Base-by-base conservation (phyloP, 2,888 invertebrate genomes). In the Sisyra nigra region DNA sequence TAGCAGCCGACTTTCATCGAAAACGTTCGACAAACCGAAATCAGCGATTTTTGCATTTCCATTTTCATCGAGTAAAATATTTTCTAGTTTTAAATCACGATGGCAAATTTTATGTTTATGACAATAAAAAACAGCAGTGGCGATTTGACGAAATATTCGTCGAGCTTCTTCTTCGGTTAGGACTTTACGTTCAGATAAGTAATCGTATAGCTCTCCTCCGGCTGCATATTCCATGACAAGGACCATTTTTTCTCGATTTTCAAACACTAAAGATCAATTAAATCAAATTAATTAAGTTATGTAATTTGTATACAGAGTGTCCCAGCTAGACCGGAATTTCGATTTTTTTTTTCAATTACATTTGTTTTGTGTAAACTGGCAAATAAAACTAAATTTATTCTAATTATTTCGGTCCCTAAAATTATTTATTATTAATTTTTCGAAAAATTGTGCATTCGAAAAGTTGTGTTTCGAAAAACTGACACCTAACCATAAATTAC, bases 221-320 rank as follows among this genome's bases (percentile, higher is more conserved):
- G 88, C 87, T 50, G 97, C 97, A 65, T 94, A 97, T 67, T 98
- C 97, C 96, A 98, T 96, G 29, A 98, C 96, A 51, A 98, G 74
- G 53, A 98, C 94, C 80, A 98, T 97, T 70, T 96, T 94, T 67
- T 98, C 97, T 57, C 89, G 82, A 69, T 97, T 98, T 72, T 98
- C 98, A 70, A 98, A 98, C 54, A 98, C 97, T 92, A 68, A 49
- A 74, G 71, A 50, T 49, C 47, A 47, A 24, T 36, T 18, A 34
- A 33, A n/a, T n/a, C n/a, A 5, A 33, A 33, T 13, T 33, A 33
- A 9, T 33, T 30, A 30, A 8, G 31, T 30, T 8, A 9, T 8
- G 31, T 8, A 9, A n/a, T n/a, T n/a, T n/a, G n/a, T n/a, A n/a
- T n/a, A n/a, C n/a, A n/a, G n/a, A n/a, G n/a, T n/a, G n/a, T n/a